Percentiles rank a stretch among this genome's conserved stretches.
phyloP scores from a whole-genome alignment of 2,888 invertebrate species.

The Lasioglossum figueresi region DNA sequence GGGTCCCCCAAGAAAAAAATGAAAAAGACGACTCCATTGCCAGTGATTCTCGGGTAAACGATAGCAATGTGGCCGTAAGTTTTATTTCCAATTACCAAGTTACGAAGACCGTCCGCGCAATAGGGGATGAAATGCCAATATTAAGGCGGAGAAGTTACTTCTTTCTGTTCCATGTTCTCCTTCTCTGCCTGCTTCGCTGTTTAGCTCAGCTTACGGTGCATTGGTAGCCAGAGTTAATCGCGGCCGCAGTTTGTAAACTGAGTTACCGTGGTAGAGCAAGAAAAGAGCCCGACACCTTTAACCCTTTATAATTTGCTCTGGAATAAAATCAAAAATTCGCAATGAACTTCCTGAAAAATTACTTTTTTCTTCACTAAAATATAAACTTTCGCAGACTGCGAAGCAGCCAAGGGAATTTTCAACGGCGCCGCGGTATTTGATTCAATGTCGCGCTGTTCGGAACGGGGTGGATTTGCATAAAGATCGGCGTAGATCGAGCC shows the following conservation, averaged over 20 bases:
- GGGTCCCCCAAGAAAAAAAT: neutral
- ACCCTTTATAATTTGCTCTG: neutral
- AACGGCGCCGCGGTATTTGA: neutral
- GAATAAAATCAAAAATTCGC: too few species aligned
- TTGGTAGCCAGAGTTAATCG: constrained; percentile 65
- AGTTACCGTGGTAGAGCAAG: constrained; percentile 49
- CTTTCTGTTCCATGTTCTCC: neutral
- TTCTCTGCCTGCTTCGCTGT: constrained; percentile 45
- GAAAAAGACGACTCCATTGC: neutral
- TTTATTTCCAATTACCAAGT: constrained; percentile 60
- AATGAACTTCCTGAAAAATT: too few species aligned
- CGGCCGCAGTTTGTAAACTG: constrained; percentile 64
- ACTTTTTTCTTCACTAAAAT: too few species aligned
- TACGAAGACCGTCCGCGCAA: constrained; percentile 27
- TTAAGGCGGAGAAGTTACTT: constrained; percentile 51
- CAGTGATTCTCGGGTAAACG: neutral
- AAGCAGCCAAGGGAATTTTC: neutral
- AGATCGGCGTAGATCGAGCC: neutral
- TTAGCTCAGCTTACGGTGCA: constrained; percentile 43
- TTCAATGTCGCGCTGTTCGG: neutral
- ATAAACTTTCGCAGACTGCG: neutral
- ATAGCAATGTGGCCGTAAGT: neutral
- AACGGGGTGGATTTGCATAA: neutral
- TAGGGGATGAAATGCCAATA: constrained; percentile 41
- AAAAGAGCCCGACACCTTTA: constrained; percentile 26